Conservation (phyloP, 2,113 vertebrate genomes). For the Brachionichthys hirsutus region DNA sequence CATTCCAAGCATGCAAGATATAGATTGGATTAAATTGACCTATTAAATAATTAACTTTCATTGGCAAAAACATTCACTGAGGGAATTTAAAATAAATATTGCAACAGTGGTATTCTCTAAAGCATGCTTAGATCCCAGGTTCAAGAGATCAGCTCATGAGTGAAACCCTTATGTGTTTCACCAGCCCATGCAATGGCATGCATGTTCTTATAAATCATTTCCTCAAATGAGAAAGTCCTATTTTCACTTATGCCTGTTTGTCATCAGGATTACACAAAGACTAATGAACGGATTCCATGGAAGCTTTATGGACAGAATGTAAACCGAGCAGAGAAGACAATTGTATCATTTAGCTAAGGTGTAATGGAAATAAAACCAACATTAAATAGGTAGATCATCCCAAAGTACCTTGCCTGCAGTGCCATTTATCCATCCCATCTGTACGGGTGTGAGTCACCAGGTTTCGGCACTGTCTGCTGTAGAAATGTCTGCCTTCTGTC, state of each 20-base stretch:
- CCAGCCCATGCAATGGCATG: neutral
- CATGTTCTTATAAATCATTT: conserved; percentile 4
- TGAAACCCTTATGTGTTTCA: conserved; percentile 4
- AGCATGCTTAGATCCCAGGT: conserved; percentile 20
- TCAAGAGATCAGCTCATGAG: conserved; percentile 25
- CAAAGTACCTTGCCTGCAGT: too few species aligned
- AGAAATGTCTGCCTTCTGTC: too few species aligned
- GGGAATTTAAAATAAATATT: conserved; percentile 57
- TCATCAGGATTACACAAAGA: too few species aligned
- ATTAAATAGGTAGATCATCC: neutral
- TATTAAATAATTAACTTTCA: conserved; percentile 65
- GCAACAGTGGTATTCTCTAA: conserved; percentile 18
- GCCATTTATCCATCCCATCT: too few species aligned
- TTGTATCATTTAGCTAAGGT: too few species aligned
- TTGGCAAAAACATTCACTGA: conserved; percentile 27
- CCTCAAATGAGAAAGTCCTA: too few species aligned
- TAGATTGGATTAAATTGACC: conserved; percentile 54
- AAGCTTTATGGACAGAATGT: too few species aligned
- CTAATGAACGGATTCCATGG: too few species aligned
- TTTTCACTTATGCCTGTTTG: too few species aligned
- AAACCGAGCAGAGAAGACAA: too few species aligned
- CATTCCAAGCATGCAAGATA: conserved; percentile 45
- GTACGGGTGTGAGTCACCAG: too few species aligned
- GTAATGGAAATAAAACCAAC: neutral
- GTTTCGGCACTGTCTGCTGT: too few species aligned